These are phyloP conservation scores for Cirrhinus molitorella DNA, from an alignment of 2,797 vertebrate genomes.

Conservation along the genomic window DNA sequence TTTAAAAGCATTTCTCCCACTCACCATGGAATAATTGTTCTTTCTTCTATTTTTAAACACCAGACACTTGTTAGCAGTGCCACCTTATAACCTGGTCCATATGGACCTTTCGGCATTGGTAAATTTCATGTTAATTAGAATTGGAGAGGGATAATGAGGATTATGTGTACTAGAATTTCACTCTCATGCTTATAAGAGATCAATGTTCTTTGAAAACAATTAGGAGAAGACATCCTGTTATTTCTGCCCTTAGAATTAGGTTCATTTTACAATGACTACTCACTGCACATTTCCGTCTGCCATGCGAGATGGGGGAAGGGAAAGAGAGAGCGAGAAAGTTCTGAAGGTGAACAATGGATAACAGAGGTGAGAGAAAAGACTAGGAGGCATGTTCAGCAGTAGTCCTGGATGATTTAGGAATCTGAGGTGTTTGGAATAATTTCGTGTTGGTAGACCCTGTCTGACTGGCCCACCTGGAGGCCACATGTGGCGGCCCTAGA, in stretches of 20 bases:
- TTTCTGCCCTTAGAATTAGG: slow-evolving; percentile 60
- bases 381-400: slow-evolving; percentile 21
- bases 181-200: slow-evolving; percentile 56
- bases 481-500: slow-evolving; percentile 74
- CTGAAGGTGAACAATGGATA: slow-evolving; percentile 12
- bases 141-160: slow-evolving; percentile 66
- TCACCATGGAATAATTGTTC: background rate
- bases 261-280: slow-evolving; percentile 46
- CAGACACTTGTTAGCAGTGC: slow-evolving; percentile 24
- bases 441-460: slow-evolving; percentile 32
- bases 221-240: slow-evolving; percentile 58
- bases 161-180: slow-evolving; percentile 57
- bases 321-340: slow-evolving; percentile 8
- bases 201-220: slow-evolving; percentile 64
- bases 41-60: slow-evolving; percentile 33
- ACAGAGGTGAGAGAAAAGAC: background rate
- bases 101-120: slow-evolving; percentile 37
- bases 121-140: slow-evolving; percentile 50
- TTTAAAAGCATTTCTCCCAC: background rate
- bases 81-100: slow-evolving; percentile 41
- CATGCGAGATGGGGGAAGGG: slow-evolving; percentile 23
- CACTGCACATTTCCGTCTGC: background rate
- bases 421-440: slow-evolving; percentile 55
- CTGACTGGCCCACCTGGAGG: slow-evolving; percentile 73
- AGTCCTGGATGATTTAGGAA: slow-evolving; percentile 41